Evolutionary conservation across 1,140 invertebrate species (phyloP), one percentile per base, ranked within the genome.

Genomic region (Hyposmocoma kahamanoa): DNA sequence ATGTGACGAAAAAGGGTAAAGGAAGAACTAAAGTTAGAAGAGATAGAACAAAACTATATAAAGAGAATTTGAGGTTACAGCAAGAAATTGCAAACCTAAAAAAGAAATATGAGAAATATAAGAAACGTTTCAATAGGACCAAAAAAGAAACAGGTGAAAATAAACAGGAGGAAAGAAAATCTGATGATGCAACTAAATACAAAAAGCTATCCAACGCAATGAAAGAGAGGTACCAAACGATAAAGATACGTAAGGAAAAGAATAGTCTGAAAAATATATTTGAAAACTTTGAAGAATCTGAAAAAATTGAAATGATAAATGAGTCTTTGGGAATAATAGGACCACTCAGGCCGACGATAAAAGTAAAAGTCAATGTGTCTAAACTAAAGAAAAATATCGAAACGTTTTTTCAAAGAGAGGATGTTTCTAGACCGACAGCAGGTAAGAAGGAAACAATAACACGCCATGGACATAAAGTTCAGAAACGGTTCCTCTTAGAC

Each of bases 401-500:
- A 24, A 18, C 4, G 21, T 43, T 43, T 43, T 43, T 43, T 26
- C 22, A 17, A 19, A 22, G 42, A 24, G 42, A 43, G 6, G 22
- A 43, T 18, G 13, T 43, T 9, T 43, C 42, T n/a, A 43, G 42
- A 43, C 13, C 42, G 8, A 43, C 42, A n/a, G 42, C 42, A 19
- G 42, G 42, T 24, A 43, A 43, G 19, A 43, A 43, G 19, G 20
- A 43, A 20, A 24, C 11, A 18, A 28, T 28, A 19, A 43, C 38
- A 18, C 10, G 10, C 17, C 10, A 41, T 41, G 38, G 10, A 19
- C 38, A 41, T 13, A 43, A 43, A 22, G 10, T 43, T 9, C 42
- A 43, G 19, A 43, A 43, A 24, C 10, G 42, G 22, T 43, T 43
- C 19, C 19, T 43, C 8, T 43, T 43, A 15, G 42, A 43, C 22